phyloP scores from a whole-genome alignment of 1,140 invertebrate genomes.

The Lordiphosa stackelbergi region DNA sequence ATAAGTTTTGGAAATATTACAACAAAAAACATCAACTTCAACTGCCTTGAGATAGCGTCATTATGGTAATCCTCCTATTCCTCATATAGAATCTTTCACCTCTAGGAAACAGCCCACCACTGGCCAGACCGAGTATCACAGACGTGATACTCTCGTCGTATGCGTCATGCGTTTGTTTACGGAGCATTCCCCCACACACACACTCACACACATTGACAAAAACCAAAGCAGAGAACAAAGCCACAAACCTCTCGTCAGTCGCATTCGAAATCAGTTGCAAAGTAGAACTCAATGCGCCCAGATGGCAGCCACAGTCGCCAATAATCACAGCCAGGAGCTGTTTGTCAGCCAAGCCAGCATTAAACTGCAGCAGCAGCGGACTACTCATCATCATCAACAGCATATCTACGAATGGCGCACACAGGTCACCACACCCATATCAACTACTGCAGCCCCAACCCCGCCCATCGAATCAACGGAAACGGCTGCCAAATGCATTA shows the following conservation, averaged over 20 bases:
- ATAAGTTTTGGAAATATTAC: no score
- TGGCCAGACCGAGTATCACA: background rate
- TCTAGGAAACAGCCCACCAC: background rate
- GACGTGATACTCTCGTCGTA: conserved; percentile 13
- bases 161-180: conserved; percentile 45
- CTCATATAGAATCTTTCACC: no score
- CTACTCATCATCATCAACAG: conserved; percentile 2
- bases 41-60: no score
- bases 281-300: conserved; percentile 49
- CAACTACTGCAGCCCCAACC: background rate
- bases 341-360: conserved; percentile 53
- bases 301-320: conserved; percentile 53
- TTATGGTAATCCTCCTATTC: no score
- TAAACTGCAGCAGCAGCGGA: conserved; percentile 32
- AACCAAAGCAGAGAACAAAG: conserved; percentile 49
- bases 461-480: conserved; percentile 8
- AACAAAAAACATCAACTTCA: no score
- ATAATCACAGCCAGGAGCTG: conserved; percentile 31
- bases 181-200: conserved; percentile 30
- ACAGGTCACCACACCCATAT: conserved; percentile 27
- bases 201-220: conserved; percentile 7
- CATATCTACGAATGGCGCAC: conserved; percentile 63
- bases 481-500: conserved; percentile 17
- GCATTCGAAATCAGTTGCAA: conserved; percentile 53
- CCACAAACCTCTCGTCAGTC: conserved; percentile 41